Base-by-base conservation (phyloP, 2,888 invertebrate genomes). In the Ptychoptera contaminata region DNA sequence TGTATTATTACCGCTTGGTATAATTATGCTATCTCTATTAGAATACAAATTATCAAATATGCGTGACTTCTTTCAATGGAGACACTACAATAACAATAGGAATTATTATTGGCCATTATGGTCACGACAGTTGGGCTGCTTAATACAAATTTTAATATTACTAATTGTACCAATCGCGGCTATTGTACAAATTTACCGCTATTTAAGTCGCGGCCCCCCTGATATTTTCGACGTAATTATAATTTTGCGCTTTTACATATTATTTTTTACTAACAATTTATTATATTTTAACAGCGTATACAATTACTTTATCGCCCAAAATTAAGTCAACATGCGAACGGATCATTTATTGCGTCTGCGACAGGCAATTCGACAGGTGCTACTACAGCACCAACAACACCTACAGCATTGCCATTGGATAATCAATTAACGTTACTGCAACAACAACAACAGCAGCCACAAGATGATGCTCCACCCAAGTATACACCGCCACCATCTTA, bases 401-500 rank as follows among this genome's bases (percentile, higher is more conserved):
- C 51, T 8, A 48, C 53, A 23, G 44, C 55, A 8, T 16, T 43
- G 23, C 23, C 23, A 23, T 23, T 23, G 23, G 23, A 23, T 23
- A 23, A 23, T 23, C 23, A 23, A 23, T 7, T 23, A 23, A 23
- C 23, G 7, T 23, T 23, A 7, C 7, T 23, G 23, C 23, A 23
- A 23, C 23, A 23, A 23, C 23, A 23, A 44, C 38, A 35, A 11
- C 30, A 31, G 11, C 40, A 40, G 31, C 30, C 11, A 31, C 31
- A 58, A 37, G 76, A 77, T 55, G 88, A 88, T 68, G 86, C 87
- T 2, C 90, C 90, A 4, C 91, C 91, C 42, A 91, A 91, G 62
- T 91, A 92, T 65, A 91, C 90, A 0, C 91, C 92, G 1, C 92
- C 92, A 2, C 91, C 91, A 0, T 87, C 87, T 1, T 91, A 91